Evolutionary conservation across 2,113 vertebrate genomes (phyloP).

Genomic region (Alces alces): DNA sequence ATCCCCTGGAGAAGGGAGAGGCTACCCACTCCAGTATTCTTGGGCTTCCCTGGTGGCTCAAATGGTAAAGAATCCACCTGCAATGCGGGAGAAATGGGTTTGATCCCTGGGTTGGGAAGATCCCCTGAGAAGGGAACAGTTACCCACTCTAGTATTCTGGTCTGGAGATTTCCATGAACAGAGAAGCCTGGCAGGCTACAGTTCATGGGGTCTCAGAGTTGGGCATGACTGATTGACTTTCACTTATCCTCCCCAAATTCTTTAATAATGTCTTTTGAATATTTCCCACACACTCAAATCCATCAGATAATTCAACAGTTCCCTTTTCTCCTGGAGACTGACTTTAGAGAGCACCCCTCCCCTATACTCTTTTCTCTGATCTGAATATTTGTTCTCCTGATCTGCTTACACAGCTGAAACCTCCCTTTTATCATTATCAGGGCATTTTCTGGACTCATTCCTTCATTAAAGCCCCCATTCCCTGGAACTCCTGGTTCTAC

Average conservation of each 20-base stretch:
- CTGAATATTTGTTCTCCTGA: not conserved
- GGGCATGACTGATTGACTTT: not conserved
- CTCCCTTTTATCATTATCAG: not conserved
- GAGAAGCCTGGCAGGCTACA: not conserved
- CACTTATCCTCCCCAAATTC: not conserved
- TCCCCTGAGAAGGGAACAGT: not conserved
- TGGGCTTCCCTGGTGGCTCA: not conserved
- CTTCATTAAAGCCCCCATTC: not conserved
- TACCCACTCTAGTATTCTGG: not conserved
- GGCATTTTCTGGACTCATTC: not conserved
- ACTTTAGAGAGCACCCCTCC: not conserved
- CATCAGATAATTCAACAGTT: not conserved
- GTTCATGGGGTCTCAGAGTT: not conserved
- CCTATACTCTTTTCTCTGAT: not conserved
- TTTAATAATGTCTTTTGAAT: not conserved
- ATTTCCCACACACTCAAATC: not conserved
- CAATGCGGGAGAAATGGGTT: not conserved
- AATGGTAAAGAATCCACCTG: not conserved
- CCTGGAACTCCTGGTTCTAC: not conserved
- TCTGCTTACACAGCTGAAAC: not conserved
- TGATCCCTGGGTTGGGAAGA: not conserved
- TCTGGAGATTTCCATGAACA: not conserved
- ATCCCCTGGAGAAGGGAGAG: not conserved
- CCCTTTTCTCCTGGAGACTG: not conserved
- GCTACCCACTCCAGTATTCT: not conserved